Evolutionary conservation across 1,140 invertebrate species (phyloP), one percentile per base, ranked within the genome.

Genomic region (Cyclina sinensis): DNA sequence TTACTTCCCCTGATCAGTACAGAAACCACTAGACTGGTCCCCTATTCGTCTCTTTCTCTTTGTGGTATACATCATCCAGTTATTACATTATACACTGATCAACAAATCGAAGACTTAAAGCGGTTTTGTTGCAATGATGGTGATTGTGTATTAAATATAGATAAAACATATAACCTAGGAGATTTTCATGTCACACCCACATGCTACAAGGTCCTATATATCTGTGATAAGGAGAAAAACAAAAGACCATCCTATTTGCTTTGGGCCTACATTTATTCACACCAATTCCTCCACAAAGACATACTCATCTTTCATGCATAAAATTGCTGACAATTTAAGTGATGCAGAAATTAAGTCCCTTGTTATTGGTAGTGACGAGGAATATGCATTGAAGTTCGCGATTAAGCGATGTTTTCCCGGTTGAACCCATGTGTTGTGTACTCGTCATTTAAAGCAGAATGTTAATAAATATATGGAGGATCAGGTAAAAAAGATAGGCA

Each of bases 231-330:
- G 35, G 12, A 18, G 51, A 76, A 24, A 0, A 27, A 62, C 84
- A 73, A 14, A 24, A 5, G 14, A 76, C 11, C 84, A 78, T 62
- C 48, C 73, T 32, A 78, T 86, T 12, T 4, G 21, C 24, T 86
- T 78, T 18, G 83, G 84, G 9, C 84, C 84, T 14, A 86, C 73
- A 46, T 86, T 78, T 37, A 78, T 86, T 16, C 84, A 86, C 57
- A 76, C 70, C 14, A 78, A 62, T 37, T 86, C 68, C 18, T 21
- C 48, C 16, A 4, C 51, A 14, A 76, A 57, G 59, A 39, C 54
- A 16, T 62, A 86, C 46, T 24, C 9, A 43, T 76, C 32, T 18
- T 86, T 86, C 43, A 62, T 86, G 2, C 84, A 62, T 54, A 73
- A 78, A 2, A 86, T 86, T 18, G 68, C 48, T 21, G 54, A 78